Conservation (phyloP, 2,797 vertebrate species). For the Hirundo rustica region DNA sequence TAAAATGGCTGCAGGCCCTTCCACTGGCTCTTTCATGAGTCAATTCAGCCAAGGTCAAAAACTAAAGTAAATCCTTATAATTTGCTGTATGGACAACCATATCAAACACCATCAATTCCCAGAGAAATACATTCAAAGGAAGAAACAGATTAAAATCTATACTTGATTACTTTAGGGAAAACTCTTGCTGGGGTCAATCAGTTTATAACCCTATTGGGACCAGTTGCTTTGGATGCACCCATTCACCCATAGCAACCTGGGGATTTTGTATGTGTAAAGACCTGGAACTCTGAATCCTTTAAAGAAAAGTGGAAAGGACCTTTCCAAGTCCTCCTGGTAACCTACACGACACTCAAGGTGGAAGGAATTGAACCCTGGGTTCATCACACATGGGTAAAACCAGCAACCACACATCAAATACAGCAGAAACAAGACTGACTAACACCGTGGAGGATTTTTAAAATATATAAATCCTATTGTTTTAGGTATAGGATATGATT, state of each 20-base stretch:
- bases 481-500: too few species aligned
- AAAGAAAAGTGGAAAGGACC: not conserved
- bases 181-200: not conserved
- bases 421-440: too few species aligned
- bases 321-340: not conserved
- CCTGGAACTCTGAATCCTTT: not conserved
- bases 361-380: too few species aligned
- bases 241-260: not conserved
- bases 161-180: too few species aligned
- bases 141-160: too few species aligned
- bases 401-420: too few species aligned
- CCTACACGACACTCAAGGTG: too few species aligned
- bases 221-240: not conserved
- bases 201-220: not conserved
- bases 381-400: too few species aligned
- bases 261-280: not conserved
- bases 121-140: too few species aligned
- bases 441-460: too few species aligned
- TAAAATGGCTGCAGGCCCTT: not conserved
- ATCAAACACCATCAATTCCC: too few species aligned
- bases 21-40: not conserved
- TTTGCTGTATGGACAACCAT: not conserved
- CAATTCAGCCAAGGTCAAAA: not conserved
- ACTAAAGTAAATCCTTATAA: not conserved
- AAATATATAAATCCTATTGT: too few species aligned